Base-by-base conservation (phyloP, 2,888 invertebrate species). In the Antheraea assamensis region DNA sequence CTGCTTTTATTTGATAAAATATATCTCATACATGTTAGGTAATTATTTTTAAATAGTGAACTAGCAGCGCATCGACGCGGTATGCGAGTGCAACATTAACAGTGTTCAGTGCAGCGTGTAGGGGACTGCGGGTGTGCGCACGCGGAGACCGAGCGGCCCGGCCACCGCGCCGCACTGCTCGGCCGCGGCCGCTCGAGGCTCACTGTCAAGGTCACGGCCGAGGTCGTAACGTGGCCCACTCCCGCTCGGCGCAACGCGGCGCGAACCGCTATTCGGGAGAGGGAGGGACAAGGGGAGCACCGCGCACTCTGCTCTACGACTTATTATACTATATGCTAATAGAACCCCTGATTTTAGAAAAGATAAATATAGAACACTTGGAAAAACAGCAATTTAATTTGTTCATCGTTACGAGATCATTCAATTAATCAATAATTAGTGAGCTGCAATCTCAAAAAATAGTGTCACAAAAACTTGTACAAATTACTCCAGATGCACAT, bases 141-240 rank as follows among this genome's bases (percentile, higher is more conserved):
- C 42, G 42, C 42, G 42, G 21, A 52, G 21, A 52, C 21, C 21
- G 52, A 52, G 52, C 21, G 52, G n/a, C n/a, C n/a, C n/a, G n/a
- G n/a, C n/a, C n/a, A n/a, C n/a, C n/a, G n/a, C n/a, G 47, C 4
- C 7, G 30, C 61, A 17, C 24, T 4, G 61, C 17, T 4, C 10
- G 3, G 15, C 27, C 30, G 61, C 61, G 30, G 17, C 61, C 5
- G 30, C 61, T 30, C 61, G 27, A 17, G 27, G 61, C 61, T 64
- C 61, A 64, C 30, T 64, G 61, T 64, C 61, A 64, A 64, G 61
- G 61, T 64, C 61, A 64, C 17, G 61, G 61, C 13, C 61, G 19
- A 64, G 61, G 61, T 17, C 61, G 61, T 30, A 64, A 15, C 61
- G 61, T 30, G 61, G 13, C 61, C 27, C 61, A 64, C 61, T 64